Conservation (phyloP, 2,113 vertebrate species). For the Reinhardtius hippoglossoides region DNA sequence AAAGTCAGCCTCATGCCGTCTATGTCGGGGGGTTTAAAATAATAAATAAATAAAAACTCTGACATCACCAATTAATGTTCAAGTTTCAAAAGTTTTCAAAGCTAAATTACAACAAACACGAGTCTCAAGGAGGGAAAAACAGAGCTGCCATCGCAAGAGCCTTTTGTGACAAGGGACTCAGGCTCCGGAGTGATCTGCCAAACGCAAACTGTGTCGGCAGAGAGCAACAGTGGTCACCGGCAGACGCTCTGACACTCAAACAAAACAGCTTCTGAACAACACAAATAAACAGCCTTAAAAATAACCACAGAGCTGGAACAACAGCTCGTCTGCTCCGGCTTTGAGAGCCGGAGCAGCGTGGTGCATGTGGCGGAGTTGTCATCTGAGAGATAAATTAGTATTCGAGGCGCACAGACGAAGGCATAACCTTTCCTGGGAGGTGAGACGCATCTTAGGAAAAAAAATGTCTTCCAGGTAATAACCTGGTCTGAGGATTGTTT, state of each 20-base stretch:
- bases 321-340: not conserved
- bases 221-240: constrained; percentile 15
- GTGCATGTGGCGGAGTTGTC: not conserved
- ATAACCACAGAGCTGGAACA: not conserved
- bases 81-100: constrained; percentile 39
- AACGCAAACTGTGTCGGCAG: constrained; percentile 19
- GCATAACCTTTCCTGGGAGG: not conserved
- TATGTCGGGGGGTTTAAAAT: constrained; percentile 4
- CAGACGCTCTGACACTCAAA: constrained; percentile 1
- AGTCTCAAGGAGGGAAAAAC: constrained; percentile 19
- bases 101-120: constrained; percentile 22
- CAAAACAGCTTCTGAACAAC: constrained; percentile 3
- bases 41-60: not conserved
- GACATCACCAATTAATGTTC: constrained; percentile 32
- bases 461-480: too few species aligned
- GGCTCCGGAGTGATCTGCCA: constrained; percentile 19
- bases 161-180: constrained; percentile 13
- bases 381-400: constrained; percentile 4
- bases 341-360: too few species aligned
- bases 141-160: constrained; percentile 11
- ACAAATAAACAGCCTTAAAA: not conserved
- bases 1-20: constrained; percentile 24
- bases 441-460: too few species aligned
- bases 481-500: too few species aligned
- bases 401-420: not conserved